Conservation (phyloP, 2,888 invertebrate species). For the Leptinotarsa juncta region DNA sequence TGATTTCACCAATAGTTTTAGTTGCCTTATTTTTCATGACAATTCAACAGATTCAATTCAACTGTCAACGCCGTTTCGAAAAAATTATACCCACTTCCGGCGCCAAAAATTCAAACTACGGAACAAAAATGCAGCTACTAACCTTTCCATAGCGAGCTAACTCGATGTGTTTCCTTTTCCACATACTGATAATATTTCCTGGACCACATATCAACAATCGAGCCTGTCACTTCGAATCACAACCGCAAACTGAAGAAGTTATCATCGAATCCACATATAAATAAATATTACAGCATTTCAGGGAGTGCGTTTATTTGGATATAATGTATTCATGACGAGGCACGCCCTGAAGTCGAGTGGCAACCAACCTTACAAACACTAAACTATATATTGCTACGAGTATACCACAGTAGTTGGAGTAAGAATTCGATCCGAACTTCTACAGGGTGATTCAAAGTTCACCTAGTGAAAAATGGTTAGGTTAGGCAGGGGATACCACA, state of each 20-base stretch:
- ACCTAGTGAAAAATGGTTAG: too few relatives aligned
- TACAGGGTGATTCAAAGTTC: too few relatives aligned
- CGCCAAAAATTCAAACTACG: constrained; percentile 16
- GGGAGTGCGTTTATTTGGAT: constrained; percentile 41
- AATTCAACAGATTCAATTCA: too few relatives aligned
- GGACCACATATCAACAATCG: constrained; percentile 33
- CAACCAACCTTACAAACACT: constrained; percentile 33
- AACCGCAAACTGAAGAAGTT: constrained; percentile 35
- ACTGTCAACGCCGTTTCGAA: neutral
- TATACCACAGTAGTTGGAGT: neutral
- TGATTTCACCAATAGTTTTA: too few relatives aligned
- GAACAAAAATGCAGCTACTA: constrained; percentile 35
- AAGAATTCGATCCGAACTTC: too few relatives aligned
- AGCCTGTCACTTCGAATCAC: constrained; percentile 3
- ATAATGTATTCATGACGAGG: constrained; percentile 30
- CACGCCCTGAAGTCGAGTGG: constrained; percentile 31
- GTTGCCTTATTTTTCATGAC: too few relatives aligned
- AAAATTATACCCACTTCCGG: neutral
- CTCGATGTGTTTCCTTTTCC: constrained; percentile 50
- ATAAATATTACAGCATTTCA: constrained; percentile 57
- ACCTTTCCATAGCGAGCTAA: constrained; percentile 57
- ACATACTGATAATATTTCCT: constrained; percentile 50
- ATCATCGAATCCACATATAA: constrained; percentile 51
- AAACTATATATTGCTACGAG: neutral
- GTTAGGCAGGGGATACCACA: too few relatives aligned